Base-by-base conservation (phyloP, 2,797 vertebrate genomes). In the Anolis apletophallus region DNA sequence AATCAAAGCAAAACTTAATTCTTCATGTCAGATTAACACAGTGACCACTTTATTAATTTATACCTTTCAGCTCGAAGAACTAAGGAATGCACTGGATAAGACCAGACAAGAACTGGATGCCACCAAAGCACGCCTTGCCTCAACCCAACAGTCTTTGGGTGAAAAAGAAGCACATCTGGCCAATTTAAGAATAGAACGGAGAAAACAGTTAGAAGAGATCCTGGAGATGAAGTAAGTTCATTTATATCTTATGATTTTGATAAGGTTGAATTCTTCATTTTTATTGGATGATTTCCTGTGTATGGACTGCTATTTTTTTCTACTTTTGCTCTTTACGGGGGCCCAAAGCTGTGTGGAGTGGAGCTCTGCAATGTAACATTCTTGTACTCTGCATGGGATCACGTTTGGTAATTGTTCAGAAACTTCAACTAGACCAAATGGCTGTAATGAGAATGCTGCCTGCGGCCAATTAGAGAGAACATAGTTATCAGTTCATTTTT, bases 171-270 rank as follows among this genome's bases (percentile, higher is more conserved):
- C 97, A 7, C 98, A 99, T 91, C 96, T 99, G 91, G 97, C 98
- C 89, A 99, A 98, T 95, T 97, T 99, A 92, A 97, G 98, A 87
- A 97, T 98, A 85, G 99, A 99, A 81, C 94, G 98, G 85, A 97
- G 98, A 92, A 99, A 99, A 91, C 99, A 99, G 94, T 97, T 99
- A 69, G 99, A 99, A 94, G 99, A 99, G 95, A 99, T 99, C 92
- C 96, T 99, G 72, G 99, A 99, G 94, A 99, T 99, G 99, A 99
- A 99, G 99, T 99, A 94, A 97, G 98, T 96, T 61, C 55, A 85
- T 75, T 36, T 29, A 64, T 89, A 92, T 85, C 3, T 83, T 36
- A 68, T 3, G 46, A 81, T 88, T 75, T 9, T 84, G 64, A 59
- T 57, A 16, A 64, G 21, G 64, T 34, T 1, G 3, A 7, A n/a